Conservation (phyloP, 1,140 invertebrate genomes). For the Colletes gigas region DNA sequence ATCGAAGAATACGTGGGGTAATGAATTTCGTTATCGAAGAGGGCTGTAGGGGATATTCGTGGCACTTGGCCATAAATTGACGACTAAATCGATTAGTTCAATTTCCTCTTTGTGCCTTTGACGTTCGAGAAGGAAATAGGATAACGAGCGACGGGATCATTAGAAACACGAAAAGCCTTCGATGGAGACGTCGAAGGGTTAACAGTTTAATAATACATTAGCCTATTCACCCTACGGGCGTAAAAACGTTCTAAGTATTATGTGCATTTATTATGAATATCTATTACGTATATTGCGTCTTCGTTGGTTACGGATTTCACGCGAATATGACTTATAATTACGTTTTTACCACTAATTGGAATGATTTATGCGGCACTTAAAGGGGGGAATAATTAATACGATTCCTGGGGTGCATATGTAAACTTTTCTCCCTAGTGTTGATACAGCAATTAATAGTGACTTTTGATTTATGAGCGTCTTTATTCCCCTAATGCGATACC, state of each 20-base stretch:
- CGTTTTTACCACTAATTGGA: conserved; percentile 9
- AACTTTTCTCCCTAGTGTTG: conserved; percentile 43
- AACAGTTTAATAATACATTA: not conserved
- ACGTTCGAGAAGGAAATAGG: conserved; percentile 6
- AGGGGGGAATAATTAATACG: conserved; percentile 41
- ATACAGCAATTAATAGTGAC: conserved; percentile 52
- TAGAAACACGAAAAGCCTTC: conserved; percentile 23
- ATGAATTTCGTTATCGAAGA: not conserved
- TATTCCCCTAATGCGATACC: conserved; percentile 20
- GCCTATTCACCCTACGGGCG: too few species aligned
- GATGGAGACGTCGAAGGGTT: not conserved
- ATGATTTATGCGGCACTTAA: conserved; percentile 46
- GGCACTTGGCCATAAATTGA: conserved; percentile 26
- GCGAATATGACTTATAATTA: not conserved
- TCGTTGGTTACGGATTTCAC: not conserved
- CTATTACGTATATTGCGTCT: too few species aligned
- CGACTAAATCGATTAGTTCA: conserved; percentile 13
- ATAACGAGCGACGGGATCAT: conserved; percentile 40
- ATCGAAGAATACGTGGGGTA: not conserved
- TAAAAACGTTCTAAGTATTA: too few species aligned
- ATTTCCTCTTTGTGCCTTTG: conserved; percentile 16
- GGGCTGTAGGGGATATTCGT: not conserved
- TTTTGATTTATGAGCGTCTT: conserved; percentile 49
- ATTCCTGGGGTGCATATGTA: conserved; percentile 40
- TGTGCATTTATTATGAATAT: too few species aligned